Evolutionary conservation across 2,113 vertebrate genomes (phyloP).

Genomic region (Suricata suricatta): DNA sequence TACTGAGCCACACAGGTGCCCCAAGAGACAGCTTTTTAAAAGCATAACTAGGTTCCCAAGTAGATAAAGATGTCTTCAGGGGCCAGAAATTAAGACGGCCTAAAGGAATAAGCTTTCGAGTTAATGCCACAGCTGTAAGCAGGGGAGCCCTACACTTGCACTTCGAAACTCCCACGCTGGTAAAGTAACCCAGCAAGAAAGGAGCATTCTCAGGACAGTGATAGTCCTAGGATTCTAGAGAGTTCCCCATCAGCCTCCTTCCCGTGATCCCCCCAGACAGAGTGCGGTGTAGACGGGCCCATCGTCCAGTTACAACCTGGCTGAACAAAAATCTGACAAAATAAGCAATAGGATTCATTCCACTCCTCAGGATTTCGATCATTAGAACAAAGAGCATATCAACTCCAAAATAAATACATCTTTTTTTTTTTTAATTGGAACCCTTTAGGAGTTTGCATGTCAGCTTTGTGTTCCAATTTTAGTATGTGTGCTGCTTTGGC

Average conservation of each 20-base stretch:
- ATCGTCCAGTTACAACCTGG: not conserved
- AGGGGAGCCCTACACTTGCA: rapidly evolving
- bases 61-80: not conserved
- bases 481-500: not conserved
- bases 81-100: not conserved
- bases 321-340: not conserved
- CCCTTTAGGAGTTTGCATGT: not conserved
- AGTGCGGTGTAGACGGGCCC: not conserved
- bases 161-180: not conserved
- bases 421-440: not conserved
- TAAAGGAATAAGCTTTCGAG: not conserved
- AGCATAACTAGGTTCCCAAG: not conserved
- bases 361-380: not conserved
- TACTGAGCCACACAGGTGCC: too few species aligned
- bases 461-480: not conserved
- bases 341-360: not conserved
- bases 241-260: not conserved
- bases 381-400: not conserved
- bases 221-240: not conserved
- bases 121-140: not conserved
- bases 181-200: not conserved
- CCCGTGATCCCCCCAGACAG: not conserved
- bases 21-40: not conserved
- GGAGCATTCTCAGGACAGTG: not conserved
- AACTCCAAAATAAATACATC: not conserved